These are phyloP conservation scores for Discoglossus pictus DNA, from an alignment of 2,797 vertebrate genomes.

Conservation along the genomic window DNA sequence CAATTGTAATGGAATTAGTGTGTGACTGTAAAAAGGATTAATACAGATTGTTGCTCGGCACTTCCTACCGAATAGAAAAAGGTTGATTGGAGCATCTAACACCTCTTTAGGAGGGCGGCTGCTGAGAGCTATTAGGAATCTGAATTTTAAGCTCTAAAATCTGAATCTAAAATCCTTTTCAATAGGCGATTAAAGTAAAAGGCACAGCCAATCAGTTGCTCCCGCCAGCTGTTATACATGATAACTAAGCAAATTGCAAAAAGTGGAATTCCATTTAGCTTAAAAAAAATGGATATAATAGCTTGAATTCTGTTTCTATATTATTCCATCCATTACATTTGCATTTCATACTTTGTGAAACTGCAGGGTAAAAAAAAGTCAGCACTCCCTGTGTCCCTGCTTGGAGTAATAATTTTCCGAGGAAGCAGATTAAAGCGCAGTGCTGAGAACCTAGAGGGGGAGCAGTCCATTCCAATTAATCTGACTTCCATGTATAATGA, in stretches of 20 bases:
- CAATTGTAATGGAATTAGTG: conserved; percentile 51
- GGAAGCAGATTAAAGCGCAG: conserved; percentile 45
- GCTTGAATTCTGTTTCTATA: conserved; percentile 33
- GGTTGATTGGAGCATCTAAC: conserved; percentile 44
- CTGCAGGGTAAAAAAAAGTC: conserved; percentile 35
- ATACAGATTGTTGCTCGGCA: conserved; percentile 38
- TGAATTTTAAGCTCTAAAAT: conserved; percentile 46
- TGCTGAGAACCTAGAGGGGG: conserved; percentile 27
- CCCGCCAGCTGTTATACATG: conserved; percentile 20
- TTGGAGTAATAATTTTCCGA: conserved; percentile 35
- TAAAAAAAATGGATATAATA: conserved; percentile 15
- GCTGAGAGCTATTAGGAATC: conserved; percentile 49
- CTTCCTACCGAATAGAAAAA: conserved; percentile 36
- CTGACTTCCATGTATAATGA: conserved; percentile 40
- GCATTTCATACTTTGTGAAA: conserved; percentile 43
- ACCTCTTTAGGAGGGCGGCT: conserved; percentile 41
- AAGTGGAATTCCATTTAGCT: conserved; percentile 10
- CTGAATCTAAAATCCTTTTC: conserved; percentile 45
- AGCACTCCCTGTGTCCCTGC: conserved; percentile 31
- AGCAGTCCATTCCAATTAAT: conserved; percentile 45
- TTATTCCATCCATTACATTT: conserved; percentile 40
- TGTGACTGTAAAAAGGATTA: conserved; percentile 49
- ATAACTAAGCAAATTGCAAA: conserved; percentile 35
- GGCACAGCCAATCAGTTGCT: conserved; percentile 43
- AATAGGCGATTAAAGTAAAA: conserved; percentile 48